phyloP scores from a whole-genome alignment of 2,797 vertebrate genomes.

The Holocentrus rufus region DNA sequence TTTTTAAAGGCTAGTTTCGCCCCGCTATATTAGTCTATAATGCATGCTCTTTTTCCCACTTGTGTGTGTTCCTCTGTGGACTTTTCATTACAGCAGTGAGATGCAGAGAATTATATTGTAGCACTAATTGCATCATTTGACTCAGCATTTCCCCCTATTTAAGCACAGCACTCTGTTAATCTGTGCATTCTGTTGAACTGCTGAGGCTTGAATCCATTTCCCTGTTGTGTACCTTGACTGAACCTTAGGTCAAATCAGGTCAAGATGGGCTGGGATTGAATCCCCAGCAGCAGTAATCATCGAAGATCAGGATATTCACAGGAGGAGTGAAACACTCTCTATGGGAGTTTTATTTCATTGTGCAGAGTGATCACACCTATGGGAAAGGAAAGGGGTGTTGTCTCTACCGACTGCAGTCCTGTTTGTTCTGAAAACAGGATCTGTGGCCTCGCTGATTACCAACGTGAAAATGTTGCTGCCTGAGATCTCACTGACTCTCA shows the following conservation, averaged over 20 bases:
- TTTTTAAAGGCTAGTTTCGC: too few species aligned
- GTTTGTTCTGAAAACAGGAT: constrained; percentile 74
- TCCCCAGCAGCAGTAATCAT: constrained; percentile 14
- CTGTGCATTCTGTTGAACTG: neutral
- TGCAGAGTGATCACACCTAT: constrained; percentile 33
- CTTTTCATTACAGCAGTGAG: too few species aligned
- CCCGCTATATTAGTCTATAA: too few species aligned
- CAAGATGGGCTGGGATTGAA: constrained; percentile 12
- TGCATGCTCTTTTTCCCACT: too few species aligned
- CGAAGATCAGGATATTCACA: constrained; percentile 37
- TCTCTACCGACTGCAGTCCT: constrained; percentile 39
- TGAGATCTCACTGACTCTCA: neutral
- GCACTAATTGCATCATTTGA: constrained; percentile 5
- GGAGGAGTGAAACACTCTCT: constrained; percentile 1
- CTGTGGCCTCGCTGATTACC: constrained; percentile 23
- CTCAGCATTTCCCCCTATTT: constrained; percentile 18
- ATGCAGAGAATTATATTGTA: neutral
- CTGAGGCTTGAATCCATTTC: too few species aligned
- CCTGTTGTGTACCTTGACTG: constrained; percentile 2
- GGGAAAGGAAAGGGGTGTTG: constrained; percentile 41
- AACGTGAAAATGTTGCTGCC: constrained; percentile 22
- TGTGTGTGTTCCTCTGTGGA: too few species aligned
- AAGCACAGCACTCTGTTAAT: neutral
- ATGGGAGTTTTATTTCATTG: constrained; percentile 19
- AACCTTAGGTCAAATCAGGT: constrained; percentile 27